phyloP scores from a whole-genome alignment of 2,888 invertebrate genomes.

The Sphinx pinastri region DNA sequence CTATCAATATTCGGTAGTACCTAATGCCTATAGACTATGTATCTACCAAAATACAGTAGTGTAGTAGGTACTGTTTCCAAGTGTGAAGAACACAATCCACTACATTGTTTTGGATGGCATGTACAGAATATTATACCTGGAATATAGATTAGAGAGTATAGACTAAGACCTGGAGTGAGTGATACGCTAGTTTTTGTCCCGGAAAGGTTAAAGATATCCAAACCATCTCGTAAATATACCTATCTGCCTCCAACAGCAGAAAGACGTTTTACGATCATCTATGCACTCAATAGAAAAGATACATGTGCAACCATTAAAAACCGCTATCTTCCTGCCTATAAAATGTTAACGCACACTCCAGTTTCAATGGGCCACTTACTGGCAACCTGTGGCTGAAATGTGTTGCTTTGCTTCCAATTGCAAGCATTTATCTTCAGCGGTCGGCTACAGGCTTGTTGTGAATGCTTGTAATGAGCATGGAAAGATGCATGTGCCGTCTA shows the following conservation, averaged over 20 bases:
- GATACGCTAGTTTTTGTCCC: no score
- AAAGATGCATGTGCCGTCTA: neutral
- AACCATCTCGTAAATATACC: neutral
- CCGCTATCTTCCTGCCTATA: constrained; percentile 16
- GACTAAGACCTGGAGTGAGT: no score
- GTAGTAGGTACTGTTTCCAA: no score
- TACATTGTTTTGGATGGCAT: no score
- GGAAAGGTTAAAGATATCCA: no score
- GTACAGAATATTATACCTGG: no score
- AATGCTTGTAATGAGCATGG: constrained; percentile 10
- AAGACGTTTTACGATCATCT: neutral
- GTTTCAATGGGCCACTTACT: constrained; percentile 10
- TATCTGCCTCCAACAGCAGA: neutral
- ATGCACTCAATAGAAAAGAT: constrained; percentile 1
- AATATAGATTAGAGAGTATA: no score
- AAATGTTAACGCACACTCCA: constrained; percentile 6
- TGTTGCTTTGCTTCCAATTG: neutral
- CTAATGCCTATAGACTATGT: no score
- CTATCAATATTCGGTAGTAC: no score
- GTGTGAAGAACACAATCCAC: no score
- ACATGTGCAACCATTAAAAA: neutral
- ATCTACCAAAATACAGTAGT: no score
- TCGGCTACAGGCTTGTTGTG: constrained; percentile 9
- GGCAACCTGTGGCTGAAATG: neutral
- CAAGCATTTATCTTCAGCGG: constrained; percentile 15